Evolutionary conservation across 2,888 invertebrate genomes (phyloP).

Genomic region (Sylvicola fuscatus): DNA sequence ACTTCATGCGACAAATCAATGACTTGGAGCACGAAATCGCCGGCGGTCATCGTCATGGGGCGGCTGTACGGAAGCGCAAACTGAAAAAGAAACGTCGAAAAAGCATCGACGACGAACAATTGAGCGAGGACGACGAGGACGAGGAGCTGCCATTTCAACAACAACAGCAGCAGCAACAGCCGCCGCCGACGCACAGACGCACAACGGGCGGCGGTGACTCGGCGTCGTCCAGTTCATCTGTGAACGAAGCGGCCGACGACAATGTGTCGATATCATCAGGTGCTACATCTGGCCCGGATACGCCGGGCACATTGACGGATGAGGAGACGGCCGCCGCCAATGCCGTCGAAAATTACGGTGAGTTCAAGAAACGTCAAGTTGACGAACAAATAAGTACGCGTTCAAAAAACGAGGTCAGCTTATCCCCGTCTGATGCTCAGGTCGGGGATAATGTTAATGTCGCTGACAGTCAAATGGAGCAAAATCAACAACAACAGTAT

Average conservation of each 20-base stretch:
- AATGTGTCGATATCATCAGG: constrained; percentile 52
- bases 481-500: constrained; percentile 1
- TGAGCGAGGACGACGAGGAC: constrained; percentile 7
- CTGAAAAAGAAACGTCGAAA: constrained; percentile 12
- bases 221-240: constrained; percentile 18
- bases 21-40: constrained; percentile 9
- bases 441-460: too few relatives aligned
- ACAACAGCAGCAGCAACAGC: not conserved
- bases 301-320: constrained; percentile 49
- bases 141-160: not conserved
- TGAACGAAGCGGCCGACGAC: constrained; percentile 14
- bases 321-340: constrained; percentile 18
- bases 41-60: constrained; percentile 5
- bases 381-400: constrained; percentile 6
- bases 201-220: constrained; percentile 4
- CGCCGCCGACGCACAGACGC: not conserved
- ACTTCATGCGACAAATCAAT: constrained; percentile 10
- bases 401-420: constrained; percentile 2
- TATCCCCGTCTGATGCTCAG: too few relatives aligned
- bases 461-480: not conserved
- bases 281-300: constrained; percentile 76
- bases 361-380: constrained; percentile 6
- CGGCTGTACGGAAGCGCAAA: constrained; percentile 3
- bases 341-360: constrained; percentile 4
- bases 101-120: constrained; percentile 7